Evolutionary conservation across 2,888 invertebrate genomes (phyloP), one percentile per base, ranked within the genome.

Genomic region (Thymelicus sylvestris): DNA sequence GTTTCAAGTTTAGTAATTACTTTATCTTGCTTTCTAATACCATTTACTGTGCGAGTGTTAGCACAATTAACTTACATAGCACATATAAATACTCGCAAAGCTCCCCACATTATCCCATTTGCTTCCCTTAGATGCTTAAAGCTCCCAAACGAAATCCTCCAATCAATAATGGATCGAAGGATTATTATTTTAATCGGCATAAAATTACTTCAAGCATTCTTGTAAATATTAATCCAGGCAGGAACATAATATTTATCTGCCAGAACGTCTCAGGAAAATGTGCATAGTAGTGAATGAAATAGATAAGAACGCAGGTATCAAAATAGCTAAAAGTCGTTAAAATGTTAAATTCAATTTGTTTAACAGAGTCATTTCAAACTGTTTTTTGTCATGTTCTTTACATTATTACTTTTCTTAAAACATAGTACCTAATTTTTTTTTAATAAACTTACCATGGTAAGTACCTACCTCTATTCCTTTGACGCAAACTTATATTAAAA

Each of bases 1-100:
- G 76, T 77, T 77, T 75, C 74, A 71, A 73, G 67, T 72, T 63
- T 55, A 10, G 57, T 47, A 59, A 75, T 74, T 76, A 31, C 13
- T 57, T 47, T 15, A 41, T 72, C 31, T 70, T n/a, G 7, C 1
- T 10, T 24, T 24, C 7, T 24, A 55, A 55, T 24, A 55, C 52
- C 69, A 44, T 44, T 31, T 44, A 66, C 70, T 71, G 69, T 75
- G 73, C 73, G 72, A 67, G 68, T 73, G 73, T 77, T 76, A 78
- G 72, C 74, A 75, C 73, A 72, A 68, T 67, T 31, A 48, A 68
- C 73, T 67, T 71, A 63, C 67, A 72, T 75, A 74, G 72, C 74
- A 74, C 66, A 71, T 50, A 64, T 12, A 44, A 52, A 19, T 72
- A 73, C 71, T 73, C 64, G 73, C 73, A 72, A 73, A 73, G 73